Conservation (phyloP, 2,113 vertebrate species). For the Sinocyclocheilus rhinocerous region DNA sequence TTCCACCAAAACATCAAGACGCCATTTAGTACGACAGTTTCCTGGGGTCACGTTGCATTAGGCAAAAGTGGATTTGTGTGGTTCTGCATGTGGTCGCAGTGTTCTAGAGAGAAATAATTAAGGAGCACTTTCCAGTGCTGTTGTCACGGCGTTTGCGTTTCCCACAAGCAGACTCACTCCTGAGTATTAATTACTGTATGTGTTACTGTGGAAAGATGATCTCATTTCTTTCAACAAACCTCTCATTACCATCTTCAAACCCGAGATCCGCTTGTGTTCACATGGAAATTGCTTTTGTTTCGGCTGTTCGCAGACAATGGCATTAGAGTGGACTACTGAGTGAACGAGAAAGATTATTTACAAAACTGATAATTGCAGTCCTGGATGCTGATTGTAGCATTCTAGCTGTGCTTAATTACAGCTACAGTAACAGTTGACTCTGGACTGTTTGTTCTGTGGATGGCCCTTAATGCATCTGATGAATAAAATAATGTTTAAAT, state of each 20-base stretch:
- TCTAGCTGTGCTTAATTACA: background rate
- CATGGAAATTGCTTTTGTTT: conserved; percentile 29
- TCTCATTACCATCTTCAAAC: conserved; percentile 26
- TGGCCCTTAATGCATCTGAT: background rate
- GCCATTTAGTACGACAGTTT: background rate
- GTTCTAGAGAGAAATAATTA: conserved; percentile 29
- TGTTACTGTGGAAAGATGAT: conserved; percentile 33
- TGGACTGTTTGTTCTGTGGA: background rate
- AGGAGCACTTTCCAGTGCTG: conserved; percentile 21
- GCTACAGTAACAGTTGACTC: background rate
- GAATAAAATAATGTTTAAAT: background rate
- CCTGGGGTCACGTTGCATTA: conserved; percentile 3
- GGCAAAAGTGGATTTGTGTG: conserved; percentile 2
- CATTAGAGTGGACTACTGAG: background rate
- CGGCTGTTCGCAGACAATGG: background rate
- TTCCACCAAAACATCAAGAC: background rate
- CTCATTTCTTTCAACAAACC: conserved; percentile 36
- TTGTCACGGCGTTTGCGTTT: background rate
- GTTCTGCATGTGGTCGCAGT: background rate
- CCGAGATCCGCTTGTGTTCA: conserved; percentile 1
- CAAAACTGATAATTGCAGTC: background rate
- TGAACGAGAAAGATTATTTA: background rate
- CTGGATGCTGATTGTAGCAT: background rate
- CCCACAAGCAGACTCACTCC: conserved; percentile 19
- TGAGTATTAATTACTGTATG: conserved; percentile 45